phyloP scores from a whole-genome alignment of 2,113 vertebrate species.

The Poecile atricapillus region DNA sequence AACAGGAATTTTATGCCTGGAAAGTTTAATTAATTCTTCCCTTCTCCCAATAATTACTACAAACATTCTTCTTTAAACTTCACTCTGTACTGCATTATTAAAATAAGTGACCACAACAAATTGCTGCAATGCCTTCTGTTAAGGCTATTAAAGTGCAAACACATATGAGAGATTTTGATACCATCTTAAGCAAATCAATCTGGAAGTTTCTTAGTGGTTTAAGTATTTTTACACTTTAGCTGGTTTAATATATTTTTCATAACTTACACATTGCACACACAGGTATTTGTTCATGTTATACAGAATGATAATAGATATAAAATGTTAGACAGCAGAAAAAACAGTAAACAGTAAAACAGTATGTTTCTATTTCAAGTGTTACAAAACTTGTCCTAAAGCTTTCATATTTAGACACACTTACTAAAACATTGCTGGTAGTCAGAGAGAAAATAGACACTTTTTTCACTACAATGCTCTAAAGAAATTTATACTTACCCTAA shows the following conservation, averaged over 20 bases:
- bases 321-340: not conserved
- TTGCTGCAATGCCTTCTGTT: not conserved
- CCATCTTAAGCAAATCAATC: not conserved
- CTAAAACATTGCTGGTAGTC: not conserved
- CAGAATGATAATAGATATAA: not conserved
- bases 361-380: not conserved
- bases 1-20: not conserved
- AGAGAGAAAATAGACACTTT: not conserved
- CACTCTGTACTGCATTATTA: not conserved
- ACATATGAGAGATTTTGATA: not conserved
- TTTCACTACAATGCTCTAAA: not conserved
- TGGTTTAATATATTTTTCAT: not conserved
- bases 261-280: not conserved
- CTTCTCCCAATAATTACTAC: not conserved
- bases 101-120: not conserved
- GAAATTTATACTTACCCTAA: conserved; percentile 84
- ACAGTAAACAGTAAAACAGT: too few species aligned
- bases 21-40: not conserved
- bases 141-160: not conserved
- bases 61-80: not conserved
- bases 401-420: not conserved
- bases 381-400: not conserved
- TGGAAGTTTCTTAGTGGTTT: not conserved
- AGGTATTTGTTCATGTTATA: not conserved
- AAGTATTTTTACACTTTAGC: not conserved